Percentiles rank a stretch among this genome's conserved stretches.
Evolutionary conservation across 2,888 invertebrate genomes (phyloP).

Genomic region (Tineola bisselliella): DNA sequence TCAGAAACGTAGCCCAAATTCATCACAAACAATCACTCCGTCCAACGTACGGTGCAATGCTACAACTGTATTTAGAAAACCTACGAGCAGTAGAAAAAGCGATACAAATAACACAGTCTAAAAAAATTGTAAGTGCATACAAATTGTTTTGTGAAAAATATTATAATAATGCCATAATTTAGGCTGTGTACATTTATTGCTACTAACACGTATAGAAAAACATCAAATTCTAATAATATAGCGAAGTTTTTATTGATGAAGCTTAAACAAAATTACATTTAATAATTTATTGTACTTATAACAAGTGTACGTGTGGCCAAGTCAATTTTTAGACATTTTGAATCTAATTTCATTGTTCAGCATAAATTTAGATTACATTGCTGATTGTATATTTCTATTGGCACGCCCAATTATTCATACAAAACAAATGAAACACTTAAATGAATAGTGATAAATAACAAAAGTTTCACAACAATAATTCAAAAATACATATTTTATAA

Average conservation of each 20-base stretch:
- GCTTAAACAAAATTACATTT: background rate
- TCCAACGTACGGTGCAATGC: constrained; percentile 7
- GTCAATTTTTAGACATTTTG: background rate
- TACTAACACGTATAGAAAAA: background rate
- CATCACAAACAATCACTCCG: constrained; percentile 17
- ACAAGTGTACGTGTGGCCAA: background rate
- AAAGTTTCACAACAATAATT: constrained; percentile 17
- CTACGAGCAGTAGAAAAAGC: background rate
- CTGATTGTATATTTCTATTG: background rate
- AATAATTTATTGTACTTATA: background rate
- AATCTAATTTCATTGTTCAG: background rate
- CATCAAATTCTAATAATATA: background rate
- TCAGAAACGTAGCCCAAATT: constrained; percentile 36
- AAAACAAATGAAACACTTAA: background rate
- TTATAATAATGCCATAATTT: background rate
- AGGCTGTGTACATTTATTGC: background rate
- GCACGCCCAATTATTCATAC: background rate
- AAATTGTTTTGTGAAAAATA: background rate
- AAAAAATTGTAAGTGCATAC: background rate
- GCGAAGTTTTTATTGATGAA: background rate
- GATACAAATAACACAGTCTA: background rate
- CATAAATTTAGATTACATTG: background rate
- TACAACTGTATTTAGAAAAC: background rate
- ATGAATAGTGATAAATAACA: constrained; percentile 3
- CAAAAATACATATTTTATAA: constrained; percentile 23